Base-by-base conservation (phyloP, 2,113 vertebrate genomes). In the Bos indicus region DNA sequence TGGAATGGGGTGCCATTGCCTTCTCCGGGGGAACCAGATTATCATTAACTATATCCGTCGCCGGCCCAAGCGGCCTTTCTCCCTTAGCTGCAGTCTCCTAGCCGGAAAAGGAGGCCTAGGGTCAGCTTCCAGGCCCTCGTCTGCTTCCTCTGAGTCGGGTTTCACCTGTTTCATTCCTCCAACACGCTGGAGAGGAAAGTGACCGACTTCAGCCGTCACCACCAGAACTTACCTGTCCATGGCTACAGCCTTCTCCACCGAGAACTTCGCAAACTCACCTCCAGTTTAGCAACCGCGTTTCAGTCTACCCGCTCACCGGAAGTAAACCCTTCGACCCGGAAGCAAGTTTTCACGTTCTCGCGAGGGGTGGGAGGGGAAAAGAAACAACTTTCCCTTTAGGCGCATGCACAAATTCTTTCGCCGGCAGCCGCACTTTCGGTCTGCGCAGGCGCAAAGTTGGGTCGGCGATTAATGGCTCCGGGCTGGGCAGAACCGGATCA, bases 261-360 rank as follows among this genome's bases (percentile, higher is more conserved):
- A 48, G 16, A 78, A 71, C 7, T 14, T 15, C 2, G 23, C 19
- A 46, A 88, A 11, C 4, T 3, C 0, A 26, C 1, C 17, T 36
- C 25, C 46, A 77, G 6, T 0, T 36, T 0, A 12, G 3, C 3
- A 8, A 5, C 87, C 94, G 48, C 94, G 94, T 88, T 98, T 97
- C 78, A 85, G 95, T 94, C 95, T 88, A 97, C 97, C 98, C 98
- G 97, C 98, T 90, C 93, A 94, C 97, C 97, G 95, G 98, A 98
- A 98, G 96, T 30, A 96, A 82, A 90, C 11, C 80, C 92, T 95
- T 56, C 4, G 51, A 91, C 97, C 97, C 95, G 98, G 98, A 98
- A 97, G 91, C 21, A 64, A 0, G 1, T 43, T 23, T 30, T 13
- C 0, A 0, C 26, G 12, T 43, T 77, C 12, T 77, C 71, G 56